A percentile compares a stretch with the other conserved stretches of the same genome.
Evolutionary conservation across 1,140 invertebrate species (phyloP).

Genomic region (Aporrectodea caliginosa): DNA sequence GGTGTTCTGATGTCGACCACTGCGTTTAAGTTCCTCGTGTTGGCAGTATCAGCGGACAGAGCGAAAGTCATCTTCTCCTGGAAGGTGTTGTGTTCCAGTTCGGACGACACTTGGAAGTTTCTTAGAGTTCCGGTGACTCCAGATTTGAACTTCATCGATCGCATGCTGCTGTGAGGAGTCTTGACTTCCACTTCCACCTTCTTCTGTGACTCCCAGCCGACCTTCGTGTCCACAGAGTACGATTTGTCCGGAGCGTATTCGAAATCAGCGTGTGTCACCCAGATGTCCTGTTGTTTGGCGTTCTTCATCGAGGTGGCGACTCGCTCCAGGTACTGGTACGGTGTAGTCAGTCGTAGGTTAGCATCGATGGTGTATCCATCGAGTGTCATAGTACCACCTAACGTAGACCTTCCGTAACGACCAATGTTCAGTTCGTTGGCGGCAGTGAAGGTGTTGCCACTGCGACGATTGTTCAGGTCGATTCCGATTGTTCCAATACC

Average conservation of each 20-base stretch:
- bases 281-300: background rate
- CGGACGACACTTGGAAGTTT: background rate
- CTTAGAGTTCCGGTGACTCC: background rate
- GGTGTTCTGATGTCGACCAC: background rate
- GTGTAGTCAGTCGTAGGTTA: background rate
- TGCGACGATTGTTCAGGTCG: constrained; percentile 18
- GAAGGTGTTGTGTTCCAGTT: background rate
- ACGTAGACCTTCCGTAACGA: background rate
- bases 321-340: constrained; percentile 9
- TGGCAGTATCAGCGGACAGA: background rate
- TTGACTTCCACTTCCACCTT: background rate
- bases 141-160: background rate
- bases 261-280: background rate
- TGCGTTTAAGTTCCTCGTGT: background rate
- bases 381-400: background rate
- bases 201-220: constrained; percentile 10
- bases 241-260: background rate
- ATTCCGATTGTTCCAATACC: background rate
- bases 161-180: background rate
- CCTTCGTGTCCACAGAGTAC: constrained; percentile 9
- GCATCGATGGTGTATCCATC: background rate
- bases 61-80: background rate
- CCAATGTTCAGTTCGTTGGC: constrained; percentile 10
- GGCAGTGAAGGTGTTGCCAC: constrained; percentile 4
- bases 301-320: constrained; percentile 10